A percentile compares a stretch with the other conserved stretches of the same genome.
phyloP scores from a whole-genome alignment of 1,140 invertebrate genomes.

The Acyrthosiphon pisum region DNA sequence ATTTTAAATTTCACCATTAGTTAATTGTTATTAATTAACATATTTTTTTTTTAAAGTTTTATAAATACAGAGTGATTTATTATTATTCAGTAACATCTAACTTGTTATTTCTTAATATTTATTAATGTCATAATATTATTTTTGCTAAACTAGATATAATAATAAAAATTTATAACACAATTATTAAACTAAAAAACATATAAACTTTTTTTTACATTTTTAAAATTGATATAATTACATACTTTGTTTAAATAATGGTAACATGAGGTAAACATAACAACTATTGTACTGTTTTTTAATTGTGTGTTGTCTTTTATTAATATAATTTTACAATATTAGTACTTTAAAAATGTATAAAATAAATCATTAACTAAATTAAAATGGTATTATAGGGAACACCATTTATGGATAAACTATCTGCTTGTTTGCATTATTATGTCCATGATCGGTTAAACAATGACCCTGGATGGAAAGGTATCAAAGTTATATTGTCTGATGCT shows the following conservation, averaged over 20 bases:
- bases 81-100: neutral
- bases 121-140: neutral
- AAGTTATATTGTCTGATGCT: constrained; percentile 97
- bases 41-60: neutral
- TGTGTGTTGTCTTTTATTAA: neutral
- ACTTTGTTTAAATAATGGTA: neutral
- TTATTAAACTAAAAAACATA: no score
- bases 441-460: constrained; percentile 93
- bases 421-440: constrained; percentile 95
- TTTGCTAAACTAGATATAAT: neutral
- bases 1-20: neutral
- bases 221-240: neutral
- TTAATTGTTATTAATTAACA: neutral
- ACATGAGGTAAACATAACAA: neutral
- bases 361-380: neutral
- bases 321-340: no score
- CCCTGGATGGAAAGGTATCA: constrained; percentile 93
- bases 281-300: neutral
- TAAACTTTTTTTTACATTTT: neutral
- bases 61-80: neutral
- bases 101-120: neutral
- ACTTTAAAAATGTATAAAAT: no score
- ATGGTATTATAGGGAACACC: constrained; percentile 79
- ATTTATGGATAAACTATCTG: constrained; percentile 95
- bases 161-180: no score